A percentile compares a stretch with the other conserved stretches of the same genome.
These are phyloP conservation scores for Acronicta psi DNA, from an alignment of 2,888 invertebrate genomes.

Conservation along the genomic window DNA sequence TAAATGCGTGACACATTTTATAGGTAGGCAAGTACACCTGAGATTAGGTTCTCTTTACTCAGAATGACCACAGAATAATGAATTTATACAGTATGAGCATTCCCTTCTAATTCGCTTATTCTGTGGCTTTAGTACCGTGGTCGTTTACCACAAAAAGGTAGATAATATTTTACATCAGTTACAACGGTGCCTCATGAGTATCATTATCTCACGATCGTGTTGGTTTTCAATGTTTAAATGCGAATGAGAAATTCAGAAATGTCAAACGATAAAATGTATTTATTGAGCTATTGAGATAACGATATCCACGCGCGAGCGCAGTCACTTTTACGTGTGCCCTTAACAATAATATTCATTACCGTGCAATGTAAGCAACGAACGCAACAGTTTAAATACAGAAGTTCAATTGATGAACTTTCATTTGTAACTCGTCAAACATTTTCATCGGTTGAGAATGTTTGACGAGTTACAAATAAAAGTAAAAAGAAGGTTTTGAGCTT, in stretches of 20 bases:
- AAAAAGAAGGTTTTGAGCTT: no score
- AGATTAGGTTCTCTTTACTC: background rate
- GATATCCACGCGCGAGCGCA: conserved; percentile 28
- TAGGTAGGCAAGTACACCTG: conserved; percentile 1
- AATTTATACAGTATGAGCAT: conserved; percentile 1
- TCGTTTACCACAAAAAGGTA: conserved; percentile 42
- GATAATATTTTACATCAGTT: conserved; percentile 47
- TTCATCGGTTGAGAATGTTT: no score
- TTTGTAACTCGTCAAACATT: no score
- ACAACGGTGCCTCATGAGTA: conserved; percentile 41
- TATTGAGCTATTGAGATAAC: conserved; percentile 56
- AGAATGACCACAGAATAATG: background rate
- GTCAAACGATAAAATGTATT: conserved; percentile 57
- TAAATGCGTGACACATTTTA: conserved; percentile 9
- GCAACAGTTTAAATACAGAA: conserved; percentile 11
- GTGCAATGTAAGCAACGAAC: conserved; percentile 34
- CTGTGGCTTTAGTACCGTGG: conserved; percentile 6
- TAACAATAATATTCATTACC: conserved; percentile 54
- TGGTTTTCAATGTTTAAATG: conserved; percentile 41
- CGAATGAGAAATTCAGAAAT: conserved; percentile 55
- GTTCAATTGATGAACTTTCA: background rate
- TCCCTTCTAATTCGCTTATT: conserved; percentile 17
- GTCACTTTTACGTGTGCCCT: conserved; percentile 39
- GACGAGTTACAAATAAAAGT: no score
- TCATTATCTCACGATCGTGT: conserved; percentile 51